Evolutionary conservation across 2,888 invertebrate genomes (phyloP).

Genomic region (Agrenia bidenticulata): DNA sequence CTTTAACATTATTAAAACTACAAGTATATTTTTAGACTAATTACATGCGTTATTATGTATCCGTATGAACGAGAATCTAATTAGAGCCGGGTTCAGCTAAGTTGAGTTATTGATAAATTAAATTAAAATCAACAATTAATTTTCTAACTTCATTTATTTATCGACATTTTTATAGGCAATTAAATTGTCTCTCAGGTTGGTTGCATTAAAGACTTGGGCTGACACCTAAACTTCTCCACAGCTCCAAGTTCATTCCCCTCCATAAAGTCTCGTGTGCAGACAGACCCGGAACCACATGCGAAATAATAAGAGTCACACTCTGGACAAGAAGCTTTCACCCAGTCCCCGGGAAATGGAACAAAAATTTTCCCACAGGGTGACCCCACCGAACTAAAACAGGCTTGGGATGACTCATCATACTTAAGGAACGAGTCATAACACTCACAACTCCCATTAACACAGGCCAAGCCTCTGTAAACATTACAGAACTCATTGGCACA

Average conservation of each 20-base stretch:
- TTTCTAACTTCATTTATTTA: too few species aligned
- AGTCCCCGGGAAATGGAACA: slow-evolving; percentile 32
- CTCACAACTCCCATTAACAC: slow-evolving; percentile 25
- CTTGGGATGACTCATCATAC: slow-evolving; percentile 23
- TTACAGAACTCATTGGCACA: slow-evolving; percentile 39
- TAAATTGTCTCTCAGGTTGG: too few species aligned
- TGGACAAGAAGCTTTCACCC: slow-evolving; percentile 29
- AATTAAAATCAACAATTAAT: too few species aligned
- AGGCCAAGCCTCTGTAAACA: slow-evolving; percentile 31
- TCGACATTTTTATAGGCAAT: too few species aligned
- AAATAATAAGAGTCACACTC: slow-evolving; percentile 34
- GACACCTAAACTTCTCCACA: slow-evolving; percentile 16
- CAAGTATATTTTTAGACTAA: too few species aligned
- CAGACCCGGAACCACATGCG: slow-evolving; percentile 20
- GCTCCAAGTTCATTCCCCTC: slow-evolving; percentile 10
- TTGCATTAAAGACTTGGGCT: background rate
- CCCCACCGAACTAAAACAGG: slow-evolving; percentile 26
- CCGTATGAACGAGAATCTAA: too few species aligned
- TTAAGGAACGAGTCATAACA: slow-evolving; percentile 37
- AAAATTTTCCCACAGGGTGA: slow-evolving; percentile 35
- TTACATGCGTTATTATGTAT: too few species aligned
- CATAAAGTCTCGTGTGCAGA: slow-evolving; percentile 4
- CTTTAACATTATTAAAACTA: too few species aligned
- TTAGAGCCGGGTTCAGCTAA: too few species aligned
- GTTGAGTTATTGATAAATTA: too few species aligned